Conservation (phyloP, 2,113 vertebrate species). For the Pristiophorus japonicus region DNA sequence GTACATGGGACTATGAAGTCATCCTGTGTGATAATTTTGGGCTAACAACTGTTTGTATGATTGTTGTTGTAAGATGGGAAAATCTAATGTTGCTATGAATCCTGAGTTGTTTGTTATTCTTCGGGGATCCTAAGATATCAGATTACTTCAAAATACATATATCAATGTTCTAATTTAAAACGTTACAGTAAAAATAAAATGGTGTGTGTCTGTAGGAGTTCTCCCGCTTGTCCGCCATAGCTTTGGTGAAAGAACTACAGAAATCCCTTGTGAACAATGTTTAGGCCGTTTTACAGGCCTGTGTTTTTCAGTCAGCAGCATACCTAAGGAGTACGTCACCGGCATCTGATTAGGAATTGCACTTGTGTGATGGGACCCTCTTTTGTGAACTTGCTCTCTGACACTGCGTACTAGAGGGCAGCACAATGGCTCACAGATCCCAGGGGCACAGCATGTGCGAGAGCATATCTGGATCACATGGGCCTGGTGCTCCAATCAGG, state of each 20-base stretch:
- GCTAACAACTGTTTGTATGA: background rate
- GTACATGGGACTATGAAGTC: background rate
- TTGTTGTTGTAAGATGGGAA: background rate
- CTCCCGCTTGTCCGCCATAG: background rate
- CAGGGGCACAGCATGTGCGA: too few species aligned
- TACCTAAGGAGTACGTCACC: too few species aligned
- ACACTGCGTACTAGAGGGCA: too few species aligned
- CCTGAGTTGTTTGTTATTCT: background rate
- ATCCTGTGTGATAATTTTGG: background rate
- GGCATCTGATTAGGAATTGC: too few species aligned
- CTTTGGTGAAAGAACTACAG: background rate
- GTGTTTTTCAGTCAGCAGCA: too few species aligned
- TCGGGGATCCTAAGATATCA: background rate
- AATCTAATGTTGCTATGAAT: background rate
- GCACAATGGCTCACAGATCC: too few species aligned
- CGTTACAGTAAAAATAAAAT: background rate
- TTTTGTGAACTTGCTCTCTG: too few species aligned
- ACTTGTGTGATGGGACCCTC: too few species aligned
- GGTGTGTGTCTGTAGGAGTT: background rate
- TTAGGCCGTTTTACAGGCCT: background rate
- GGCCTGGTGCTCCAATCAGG: too few species aligned
- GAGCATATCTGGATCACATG: too few species aligned
- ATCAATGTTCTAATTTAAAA: background rate
- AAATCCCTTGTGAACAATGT: background rate
- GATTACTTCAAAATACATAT: background rate